Percentiles rank a stretch among this genome's conserved stretches.
Conservation (phyloP, 2,113 vertebrate genomes). For the Oxyruncus cristatus region DNA sequence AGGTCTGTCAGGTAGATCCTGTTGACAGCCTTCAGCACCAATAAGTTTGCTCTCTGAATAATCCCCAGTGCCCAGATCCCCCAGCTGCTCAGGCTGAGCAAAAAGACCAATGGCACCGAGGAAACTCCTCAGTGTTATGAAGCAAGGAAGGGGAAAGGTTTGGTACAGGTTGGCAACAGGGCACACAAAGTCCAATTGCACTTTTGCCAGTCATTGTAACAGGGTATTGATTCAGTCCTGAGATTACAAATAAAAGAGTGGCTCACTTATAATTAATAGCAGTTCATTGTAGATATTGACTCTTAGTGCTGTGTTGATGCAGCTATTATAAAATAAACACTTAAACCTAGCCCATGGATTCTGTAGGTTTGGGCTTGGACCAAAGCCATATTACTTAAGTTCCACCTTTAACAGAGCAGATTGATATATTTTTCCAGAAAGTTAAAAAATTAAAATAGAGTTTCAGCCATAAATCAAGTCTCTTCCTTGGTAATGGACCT, state of each 20-base stretch:
- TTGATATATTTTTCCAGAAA: not conserved
- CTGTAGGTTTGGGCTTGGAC: not conserved
- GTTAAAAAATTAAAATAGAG: not conserved
- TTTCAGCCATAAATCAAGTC: not conserved
- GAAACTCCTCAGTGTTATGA: not conserved
- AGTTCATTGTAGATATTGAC: not conserved
- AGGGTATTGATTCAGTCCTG: not conserved
- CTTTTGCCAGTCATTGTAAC: not conserved
- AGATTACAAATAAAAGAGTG: not conserved
- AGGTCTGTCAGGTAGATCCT: not conserved
- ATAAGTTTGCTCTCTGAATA: not conserved
- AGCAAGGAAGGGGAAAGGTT: not conserved
- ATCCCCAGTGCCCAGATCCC: not conserved
- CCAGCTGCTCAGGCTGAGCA: not conserved
- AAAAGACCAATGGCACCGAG: not conserved
- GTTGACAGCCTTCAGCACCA: not conserved
- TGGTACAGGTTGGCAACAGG: not conserved
- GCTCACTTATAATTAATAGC: not conserved
- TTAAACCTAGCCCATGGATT: not conserved
- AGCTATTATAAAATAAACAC: not conserved
- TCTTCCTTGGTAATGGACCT: rapidly evolving
- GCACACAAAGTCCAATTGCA: not conserved
- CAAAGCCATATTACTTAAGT: not conserved
- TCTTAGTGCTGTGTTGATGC: not conserved
- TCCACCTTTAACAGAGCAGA: not conserved